A percentile compares a stretch with the other conserved stretches of the same genome.
Conservation (phyloP, 2,797 vertebrate species). For the Pipistrellus nathusii region DNA sequence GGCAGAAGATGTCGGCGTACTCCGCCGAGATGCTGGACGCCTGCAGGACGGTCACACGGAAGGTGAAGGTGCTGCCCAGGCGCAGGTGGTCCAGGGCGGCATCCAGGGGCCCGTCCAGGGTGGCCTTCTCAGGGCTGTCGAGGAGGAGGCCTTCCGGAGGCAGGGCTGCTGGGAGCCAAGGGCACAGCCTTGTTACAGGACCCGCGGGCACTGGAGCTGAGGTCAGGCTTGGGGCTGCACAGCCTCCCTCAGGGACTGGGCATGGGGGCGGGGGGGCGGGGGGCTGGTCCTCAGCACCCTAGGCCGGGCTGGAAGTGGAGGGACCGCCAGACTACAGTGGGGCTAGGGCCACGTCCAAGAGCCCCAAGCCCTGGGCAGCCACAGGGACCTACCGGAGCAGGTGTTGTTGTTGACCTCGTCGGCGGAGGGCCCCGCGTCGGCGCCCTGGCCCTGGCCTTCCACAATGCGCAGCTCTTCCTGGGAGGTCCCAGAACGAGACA, state of each 20-base stretch:
- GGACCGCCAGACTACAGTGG: neutral
- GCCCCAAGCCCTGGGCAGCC: rapidly evolving
- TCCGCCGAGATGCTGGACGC: slow-evolving; percentile 98
- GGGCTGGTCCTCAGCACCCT: rapidly evolving
- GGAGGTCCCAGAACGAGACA: slow-evolving; percentile 93
- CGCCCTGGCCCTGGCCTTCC: slow-evolving; percentile 95
- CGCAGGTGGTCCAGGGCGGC: slow-evolving; percentile 91
- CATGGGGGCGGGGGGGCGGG: neutral
- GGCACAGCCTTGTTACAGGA: neutral
- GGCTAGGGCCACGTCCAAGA: neutral
- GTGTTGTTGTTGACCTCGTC: slow-evolving; percentile 99
- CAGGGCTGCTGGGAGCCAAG: slow-evolving; percentile 79
- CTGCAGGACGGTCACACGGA: slow-evolving; percentile 97
- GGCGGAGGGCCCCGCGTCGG: slow-evolving; percentile 92
- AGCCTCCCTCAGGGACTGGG: neutral
- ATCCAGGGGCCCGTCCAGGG: slow-evolving; percentile 89
- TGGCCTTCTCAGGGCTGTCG: slow-evolving; percentile 91
- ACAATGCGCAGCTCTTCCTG: slow-evolving; percentile 97
- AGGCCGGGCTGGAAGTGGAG: rapidly evolving
- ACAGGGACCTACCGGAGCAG: slow-evolving; percentile 89
- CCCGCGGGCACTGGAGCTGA: neutral
- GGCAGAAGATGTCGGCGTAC: slow-evolving; percentile 98
- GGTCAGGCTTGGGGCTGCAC: neutral
- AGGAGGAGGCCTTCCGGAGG: slow-evolving; percentile 89
- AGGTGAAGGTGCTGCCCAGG: slow-evolving; percentile 95